Evolutionary conservation across 1,140 invertebrate genomes (phyloP), one percentile per base, ranked within the genome.

Genomic region (Scaptodrosophila lebanonensis): DNA sequence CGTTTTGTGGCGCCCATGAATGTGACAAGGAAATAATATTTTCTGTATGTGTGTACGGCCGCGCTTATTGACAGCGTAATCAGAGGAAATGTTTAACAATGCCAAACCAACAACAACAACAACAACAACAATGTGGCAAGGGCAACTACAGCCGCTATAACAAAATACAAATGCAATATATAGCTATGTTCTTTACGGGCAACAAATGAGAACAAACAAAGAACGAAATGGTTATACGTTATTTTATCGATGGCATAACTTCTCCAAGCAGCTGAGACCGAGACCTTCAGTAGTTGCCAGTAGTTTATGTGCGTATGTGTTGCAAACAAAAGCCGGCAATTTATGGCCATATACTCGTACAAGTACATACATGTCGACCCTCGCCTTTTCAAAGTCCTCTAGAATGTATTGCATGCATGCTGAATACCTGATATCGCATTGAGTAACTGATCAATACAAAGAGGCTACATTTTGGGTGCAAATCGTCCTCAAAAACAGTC

Each of bases 11-110:
- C 56, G 52, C 20, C 27, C 42, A 29, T n/a, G n/a, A 36, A 52
- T 27, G 35, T 25, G 22, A 33, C n/a, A 52, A 65, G 36, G 27
- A 62, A 75, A 84, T 84, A 76, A 84, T 84, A 84, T 79, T 84
- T 79, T 71, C 60, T 58, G 36, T 66, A n/a, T n/a, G n/a, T n/a
- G n/a, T n/a, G n/a, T n/a, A n/a, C n/a, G n/a, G n/a, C n/a, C n/a
- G n/a, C n/a, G 47, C 66, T 76, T 84, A 84, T 84, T 84, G 79
- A 84, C 79, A 84, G 59, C 67, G 82, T 84, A 84, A 84, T 84
- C 79, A 84, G 75, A 58, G 62, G 20, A 54, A 50, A 58, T 63
- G 60, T 42, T 63, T 63, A 54, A 63, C 60, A 63, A 63, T 58
- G 33, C 58, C 45, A 9, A 29, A 11, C 3, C 30, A 47, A 15